Conservation (phyloP, 2,113 vertebrate genomes). For the Nymphicus hollandicus region DNA sequence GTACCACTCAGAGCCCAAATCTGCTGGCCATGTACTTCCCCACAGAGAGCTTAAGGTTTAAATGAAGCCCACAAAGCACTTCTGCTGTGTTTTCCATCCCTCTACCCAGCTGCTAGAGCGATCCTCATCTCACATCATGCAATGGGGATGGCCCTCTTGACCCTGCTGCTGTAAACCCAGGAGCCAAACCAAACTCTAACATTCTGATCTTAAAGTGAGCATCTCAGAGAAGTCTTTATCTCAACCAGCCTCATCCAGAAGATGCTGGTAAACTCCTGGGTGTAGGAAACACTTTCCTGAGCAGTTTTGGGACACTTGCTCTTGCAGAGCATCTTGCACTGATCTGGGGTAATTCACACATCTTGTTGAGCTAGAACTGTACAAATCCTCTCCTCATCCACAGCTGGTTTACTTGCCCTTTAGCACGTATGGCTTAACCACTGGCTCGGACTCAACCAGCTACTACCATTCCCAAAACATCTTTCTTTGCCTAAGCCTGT, state of each 20-base stretch:
- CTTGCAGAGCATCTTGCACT: neutral
- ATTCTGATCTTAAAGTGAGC: neutral
- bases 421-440: accelerated
- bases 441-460: neutral
- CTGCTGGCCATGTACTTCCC: neutral
- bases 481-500: neutral
- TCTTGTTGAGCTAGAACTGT: neutral
- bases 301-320: neutral
- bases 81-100: neutral
- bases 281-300: neutral
- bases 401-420: neutral
- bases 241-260: neutral
- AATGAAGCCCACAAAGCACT: neutral
- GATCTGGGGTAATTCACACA: neutral
- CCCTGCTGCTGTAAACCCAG: neutral
- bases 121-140: neutral
- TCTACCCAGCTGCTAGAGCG: neutral
- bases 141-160: neutral
- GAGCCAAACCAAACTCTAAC: neutral
- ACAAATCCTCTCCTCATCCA: neutral
- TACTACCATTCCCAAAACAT: neutral
- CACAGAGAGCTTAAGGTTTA: neutral
- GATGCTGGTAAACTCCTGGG: neutral
- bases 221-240: neutral
- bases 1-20: neutral